Evolutionary conservation across 2,113 vertebrate genomes (phyloP).

Genomic region (Corydoras sp.): DNA sequence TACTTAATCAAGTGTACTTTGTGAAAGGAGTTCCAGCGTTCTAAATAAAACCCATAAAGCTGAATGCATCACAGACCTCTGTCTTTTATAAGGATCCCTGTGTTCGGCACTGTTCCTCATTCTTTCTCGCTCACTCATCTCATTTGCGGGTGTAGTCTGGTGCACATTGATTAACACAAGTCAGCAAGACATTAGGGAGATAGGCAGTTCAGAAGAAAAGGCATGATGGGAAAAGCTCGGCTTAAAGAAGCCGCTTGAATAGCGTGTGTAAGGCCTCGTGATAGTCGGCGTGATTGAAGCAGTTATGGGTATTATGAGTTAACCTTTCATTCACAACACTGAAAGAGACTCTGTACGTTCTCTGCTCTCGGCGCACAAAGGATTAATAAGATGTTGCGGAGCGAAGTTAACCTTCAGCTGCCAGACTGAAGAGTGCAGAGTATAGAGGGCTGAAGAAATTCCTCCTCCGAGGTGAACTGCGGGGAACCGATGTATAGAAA

Average conservation of each 20-base stretch:
- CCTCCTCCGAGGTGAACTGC: background rate
- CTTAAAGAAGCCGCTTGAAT: background rate
- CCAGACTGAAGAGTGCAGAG: background rate
- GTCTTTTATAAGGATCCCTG: too few species aligned
- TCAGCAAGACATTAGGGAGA: conserved; percentile 1
- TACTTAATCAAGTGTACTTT: too few species aligned
- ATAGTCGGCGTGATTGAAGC: conserved; percentile 2
- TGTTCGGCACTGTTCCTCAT: too few species aligned
- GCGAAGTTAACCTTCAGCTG: conserved; percentile 2
- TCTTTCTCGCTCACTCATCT: too few species aligned
- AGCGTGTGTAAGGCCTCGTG: background rate
- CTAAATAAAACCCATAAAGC: too few species aligned
- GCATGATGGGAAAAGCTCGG: conserved; percentile 20
- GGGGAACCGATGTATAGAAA: background rate
- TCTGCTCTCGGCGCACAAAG: background rate
- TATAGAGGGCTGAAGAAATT: background rate
- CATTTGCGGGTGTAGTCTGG: conserved; percentile 42
- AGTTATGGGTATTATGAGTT: conserved; percentile 13
- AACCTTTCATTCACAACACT: background rate
- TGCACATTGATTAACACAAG: conserved; percentile 22
- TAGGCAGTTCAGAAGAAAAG: conserved; percentile 39
- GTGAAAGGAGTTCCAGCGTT: too few species aligned
- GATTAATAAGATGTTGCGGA: background rate
- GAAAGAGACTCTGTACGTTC: background rate
- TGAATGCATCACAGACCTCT: too few species aligned